Evolutionary conservation across 2,888 invertebrate genomes (phyloP).

Genomic region (Aphidoletes aphidimyza): DNA sequence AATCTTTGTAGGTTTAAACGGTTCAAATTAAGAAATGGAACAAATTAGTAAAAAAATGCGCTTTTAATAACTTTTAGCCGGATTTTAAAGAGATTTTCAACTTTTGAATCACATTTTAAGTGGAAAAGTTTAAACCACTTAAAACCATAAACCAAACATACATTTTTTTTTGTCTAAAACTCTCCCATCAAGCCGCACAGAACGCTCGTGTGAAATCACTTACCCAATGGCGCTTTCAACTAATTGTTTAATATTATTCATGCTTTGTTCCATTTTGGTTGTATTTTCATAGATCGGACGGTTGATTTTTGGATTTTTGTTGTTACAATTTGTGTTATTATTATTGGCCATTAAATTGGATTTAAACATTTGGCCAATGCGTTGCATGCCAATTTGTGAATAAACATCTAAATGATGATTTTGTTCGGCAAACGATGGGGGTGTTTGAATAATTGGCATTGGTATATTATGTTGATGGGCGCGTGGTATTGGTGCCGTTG

Average conservation of each 20-base stretch:
- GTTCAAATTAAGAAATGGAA: no score
- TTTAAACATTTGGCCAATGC: constrained; percentile 33
- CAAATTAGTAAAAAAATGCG: no score
- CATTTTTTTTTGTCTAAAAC: no score
- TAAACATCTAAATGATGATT: constrained; percentile 27
- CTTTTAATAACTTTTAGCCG: no score
- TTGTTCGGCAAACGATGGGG: background rate
- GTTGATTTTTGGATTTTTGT: background rate
- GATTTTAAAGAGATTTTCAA: no score
- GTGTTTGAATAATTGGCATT: background rate
- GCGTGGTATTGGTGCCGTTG: constrained; percentile 11
- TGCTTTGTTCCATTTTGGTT: background rate
- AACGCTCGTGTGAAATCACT: constrained; percentile 58
- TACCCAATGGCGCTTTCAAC: constrained; percentile 65
- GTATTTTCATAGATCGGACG: background rate
- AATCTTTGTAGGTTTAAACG: no score
- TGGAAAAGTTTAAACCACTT: no score
- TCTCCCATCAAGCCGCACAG: background rate
- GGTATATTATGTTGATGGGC: constrained; percentile 41
- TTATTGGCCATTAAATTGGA: background rate
- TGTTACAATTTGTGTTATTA: constrained; percentile 1
- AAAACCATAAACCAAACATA: no score
- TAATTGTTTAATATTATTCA: constrained; percentile 60
- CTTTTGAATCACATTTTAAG: no score
- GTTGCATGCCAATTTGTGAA: constrained; percentile 53